These are phyloP conservation scores for Prolemur simus DNA, from an alignment of 2,113 vertebrate genomes.

Conservation along the genomic window DNA sequence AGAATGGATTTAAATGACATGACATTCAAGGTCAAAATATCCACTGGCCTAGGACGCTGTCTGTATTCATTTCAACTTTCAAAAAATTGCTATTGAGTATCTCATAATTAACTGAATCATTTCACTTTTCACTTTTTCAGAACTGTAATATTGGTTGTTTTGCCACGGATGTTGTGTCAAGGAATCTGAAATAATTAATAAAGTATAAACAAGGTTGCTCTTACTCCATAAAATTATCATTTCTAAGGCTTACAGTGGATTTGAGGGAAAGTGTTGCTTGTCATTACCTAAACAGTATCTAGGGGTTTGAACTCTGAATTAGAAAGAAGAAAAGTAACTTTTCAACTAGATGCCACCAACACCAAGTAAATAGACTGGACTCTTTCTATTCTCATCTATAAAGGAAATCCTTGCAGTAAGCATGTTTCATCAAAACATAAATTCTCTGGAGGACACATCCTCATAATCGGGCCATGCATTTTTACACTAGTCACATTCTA, in stretches of 20 bases:
- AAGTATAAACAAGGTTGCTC: background rate
- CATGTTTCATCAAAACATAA: background rate
- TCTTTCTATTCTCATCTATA: background rate
- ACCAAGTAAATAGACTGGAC: background rate
- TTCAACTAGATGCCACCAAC: background rate
- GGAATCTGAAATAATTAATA: background rate
- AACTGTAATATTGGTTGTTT: background rate
- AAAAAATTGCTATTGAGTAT: background rate
- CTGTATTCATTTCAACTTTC: background rate
- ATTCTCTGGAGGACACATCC: background rate
- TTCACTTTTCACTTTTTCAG: background rate
- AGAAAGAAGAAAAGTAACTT: background rate
- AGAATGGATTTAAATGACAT: background rate
- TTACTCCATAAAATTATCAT: background rate
- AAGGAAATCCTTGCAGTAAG: background rate
- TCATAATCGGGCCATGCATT: background rate
- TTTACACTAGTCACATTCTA: slow-evolving; percentile 18
- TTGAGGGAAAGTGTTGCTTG: background rate
- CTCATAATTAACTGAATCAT: background rate
- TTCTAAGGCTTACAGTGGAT: background rate
- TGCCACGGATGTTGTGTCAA: background rate
- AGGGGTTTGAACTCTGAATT: background rate
- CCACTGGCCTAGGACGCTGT: background rate
- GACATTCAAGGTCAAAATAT: background rate
- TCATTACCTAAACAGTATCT: background rate